Base-by-base conservation (phyloP, 1,140 invertebrate species). In the Penaeus chinensis region DNA sequence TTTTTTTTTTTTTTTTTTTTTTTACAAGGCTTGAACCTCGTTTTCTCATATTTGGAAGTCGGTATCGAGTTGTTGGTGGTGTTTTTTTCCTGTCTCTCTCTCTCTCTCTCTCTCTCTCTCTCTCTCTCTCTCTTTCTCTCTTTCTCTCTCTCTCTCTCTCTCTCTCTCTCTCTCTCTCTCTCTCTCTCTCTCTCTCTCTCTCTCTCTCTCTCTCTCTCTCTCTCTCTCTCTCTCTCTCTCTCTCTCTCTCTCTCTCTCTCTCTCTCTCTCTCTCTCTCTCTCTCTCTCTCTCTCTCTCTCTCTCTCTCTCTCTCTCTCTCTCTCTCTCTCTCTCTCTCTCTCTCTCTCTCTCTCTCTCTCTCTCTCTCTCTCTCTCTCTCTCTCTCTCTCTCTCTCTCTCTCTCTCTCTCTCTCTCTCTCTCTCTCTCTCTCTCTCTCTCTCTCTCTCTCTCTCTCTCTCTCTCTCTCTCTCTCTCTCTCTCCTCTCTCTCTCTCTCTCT, bases 61-160 rank as follows among this genome's bases (percentile, higher is more conserved):
- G 22, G 3, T 24, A 32, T 32, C 32, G 32, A 32, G 47, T 42
- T 22, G 37, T 22, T 27, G 16, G 32, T 79, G 19, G 19, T 22
- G 37, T 47, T 18, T 37, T 4, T n/a, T 80, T 10, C 18, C 42
- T 61, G 37, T 16, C 78, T 80, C 54, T 60, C 78, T 60, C 22
- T 60, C 19, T 80, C 13, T 80, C 32, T 42, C 8, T 80, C 42
- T 80, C 8, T 47, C 54, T 80, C 11, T 42, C 78, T 54, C 32
- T 80, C 77, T 79, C 27, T 80, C 37, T 80, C 32, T 80, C 0
- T 80, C 1, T 80, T 11, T 60, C 32, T 60, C 78, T 24, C 78
- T 54, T 11, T 80, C 78, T 61, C 78, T 66, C 60, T 24, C 81
- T 66, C 81, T 24, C 20, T 65, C 81, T 82, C 63, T 32, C 24